Percentiles rank a stretch among this genome's conserved stretches.
These are phyloP conservation scores for Machimus rusticus DNA, from an alignment of 2,888 invertebrate genomes.

Conservation along the genomic window DNA sequence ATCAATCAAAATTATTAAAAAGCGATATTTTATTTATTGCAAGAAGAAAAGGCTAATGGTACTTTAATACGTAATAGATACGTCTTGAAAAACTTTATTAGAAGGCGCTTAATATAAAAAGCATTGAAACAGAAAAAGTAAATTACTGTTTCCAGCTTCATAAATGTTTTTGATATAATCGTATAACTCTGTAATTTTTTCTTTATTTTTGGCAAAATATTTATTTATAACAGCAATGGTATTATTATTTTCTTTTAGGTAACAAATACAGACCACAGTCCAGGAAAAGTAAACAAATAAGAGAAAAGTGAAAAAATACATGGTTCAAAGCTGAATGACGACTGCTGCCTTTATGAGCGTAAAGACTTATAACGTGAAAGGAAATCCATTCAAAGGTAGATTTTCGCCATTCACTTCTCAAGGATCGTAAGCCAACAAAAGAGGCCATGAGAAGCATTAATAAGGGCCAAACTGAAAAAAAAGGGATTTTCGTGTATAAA, in stretches of 20 bases:
- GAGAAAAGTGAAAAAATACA: background rate
- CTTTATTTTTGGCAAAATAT: too few relatives aligned
- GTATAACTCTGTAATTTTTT: too few relatives aligned
- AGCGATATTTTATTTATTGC: too few relatives aligned
- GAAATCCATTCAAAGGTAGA: constrained; percentile 4
- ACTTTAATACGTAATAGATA: too few relatives aligned
- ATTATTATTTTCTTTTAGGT: background rate
- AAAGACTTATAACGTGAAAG: constrained; percentile 11
- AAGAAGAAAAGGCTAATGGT: too few relatives aligned
- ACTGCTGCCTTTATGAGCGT: background rate
- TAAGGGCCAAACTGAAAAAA: constrained; percentile 11
- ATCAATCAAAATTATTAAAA: too few relatives aligned
- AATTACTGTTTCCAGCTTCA: too few relatives aligned
- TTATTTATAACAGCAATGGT: too few relatives aligned
- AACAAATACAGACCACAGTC: background rate
- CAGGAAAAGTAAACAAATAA: background rate
- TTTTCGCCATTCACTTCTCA: background rate
- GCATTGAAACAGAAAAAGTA: too few relatives aligned
- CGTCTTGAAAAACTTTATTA: too few relatives aligned
- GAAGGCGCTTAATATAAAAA: too few relatives aligned
- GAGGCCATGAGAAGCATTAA: background rate
- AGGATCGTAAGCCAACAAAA: constrained; percentile 12
- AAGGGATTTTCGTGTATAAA: constrained; percentile 26
- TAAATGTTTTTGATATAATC: too few relatives aligned
- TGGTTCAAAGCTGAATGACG: background rate